Base-by-base conservation (phyloP, 1,140 invertebrate species). In the Armadillidium nasatum region DNA sequence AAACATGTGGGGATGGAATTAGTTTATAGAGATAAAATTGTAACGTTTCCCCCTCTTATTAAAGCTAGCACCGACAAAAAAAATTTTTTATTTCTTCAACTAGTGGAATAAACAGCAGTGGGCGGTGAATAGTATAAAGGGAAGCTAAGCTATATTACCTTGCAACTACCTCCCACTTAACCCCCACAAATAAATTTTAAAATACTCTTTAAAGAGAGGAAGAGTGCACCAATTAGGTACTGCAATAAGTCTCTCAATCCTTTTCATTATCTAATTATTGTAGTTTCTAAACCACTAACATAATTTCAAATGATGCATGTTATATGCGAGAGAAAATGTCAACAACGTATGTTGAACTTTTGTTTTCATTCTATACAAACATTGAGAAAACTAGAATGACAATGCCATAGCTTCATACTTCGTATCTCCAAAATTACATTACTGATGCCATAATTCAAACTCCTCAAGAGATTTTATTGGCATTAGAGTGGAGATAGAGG, bases 401-500 rank as follows among this genome's bases (percentile, higher is more conserved):
- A 13, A 15, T 60, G 50, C 50, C 50, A 60, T 7, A 15, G 50
- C 50, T 7, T 60, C 50, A 60, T 19, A 2, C 50, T 19, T 60
- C 19, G 3, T 60, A 15, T 60, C 50, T 60, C 50, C 50, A 60
- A 15, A 13, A 60, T 13, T 60, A 33, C 50, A 60, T 19, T 60
- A 19, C 50, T 60, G 50, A 13, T 60, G 50, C 50, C 50, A 60
- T 19, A 60, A 60, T 7, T 60, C 50, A 60, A 60, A 60, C 19
- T 60, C 50, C 50, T 60, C 50, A 13, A 60, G 50, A 19, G 50
- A 60, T 60, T 60, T 60, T 13, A 60, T 60, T 2, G 50, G 50
- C 50, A 60, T 60, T 19, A 60, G 50, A 19, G 50, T 60, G 50
- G 50, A 60, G 50, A 60, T 60, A 60, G 50, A 60, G 11, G 50